Percentiles rank a stretch among this genome's conserved stretches.
Conservation (phyloP, 2,888 invertebrate species). For the Drosophila affinis region DNA sequence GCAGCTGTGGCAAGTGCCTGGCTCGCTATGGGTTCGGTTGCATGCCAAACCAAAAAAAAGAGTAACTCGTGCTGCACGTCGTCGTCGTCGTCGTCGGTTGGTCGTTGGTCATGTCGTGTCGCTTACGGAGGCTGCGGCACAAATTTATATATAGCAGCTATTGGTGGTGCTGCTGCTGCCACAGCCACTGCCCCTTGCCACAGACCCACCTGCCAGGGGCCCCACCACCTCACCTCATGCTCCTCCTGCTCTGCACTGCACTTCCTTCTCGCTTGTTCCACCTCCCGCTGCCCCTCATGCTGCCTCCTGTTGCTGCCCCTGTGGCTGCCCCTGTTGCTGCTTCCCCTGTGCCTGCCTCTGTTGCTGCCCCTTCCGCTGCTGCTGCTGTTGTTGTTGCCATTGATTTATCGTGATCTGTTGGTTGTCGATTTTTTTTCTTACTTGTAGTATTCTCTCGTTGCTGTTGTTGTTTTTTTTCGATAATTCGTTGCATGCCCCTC, state of each 20-base stretch:
- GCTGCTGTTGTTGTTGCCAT: conserved; percentile 59
- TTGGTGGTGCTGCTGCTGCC: conserved; percentile 19
- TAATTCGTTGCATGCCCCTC: conserved; percentile 27
- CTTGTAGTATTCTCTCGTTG: conserved; percentile 15
- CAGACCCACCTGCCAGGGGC: conserved; percentile 1
- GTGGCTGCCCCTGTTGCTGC: not conserved
- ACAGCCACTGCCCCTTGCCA: not conserved
- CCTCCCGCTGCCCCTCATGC: not conserved
- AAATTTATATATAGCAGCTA: conserved; percentile 57
- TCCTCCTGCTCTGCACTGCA: conserved; percentile 8
- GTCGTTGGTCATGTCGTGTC: conserved; percentile 74
- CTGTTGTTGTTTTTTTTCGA: conserved; percentile 39
- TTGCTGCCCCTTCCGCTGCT: not conserved
- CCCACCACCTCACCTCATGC: not conserved
- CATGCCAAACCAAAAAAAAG: conserved; percentile 20
- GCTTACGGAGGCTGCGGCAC: conserved; percentile 56
- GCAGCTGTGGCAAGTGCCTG: conserved; percentile 58
- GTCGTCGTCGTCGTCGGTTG: conserved; percentile 53
- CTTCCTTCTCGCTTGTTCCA: not conserved
- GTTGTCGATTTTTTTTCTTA: conserved; percentile 75
- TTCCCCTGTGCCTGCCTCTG: conserved; percentile 30
- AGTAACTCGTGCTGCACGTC: conserved; percentile 74
- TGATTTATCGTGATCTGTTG: conserved; percentile 80
- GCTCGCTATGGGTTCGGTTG: conserved; percentile 39
- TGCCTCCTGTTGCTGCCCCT: not conserved